These are phyloP conservation scores for Morelia viridis DNA, from an alignment of 2,797 vertebrate species.

Conservation along the genomic window DNA sequence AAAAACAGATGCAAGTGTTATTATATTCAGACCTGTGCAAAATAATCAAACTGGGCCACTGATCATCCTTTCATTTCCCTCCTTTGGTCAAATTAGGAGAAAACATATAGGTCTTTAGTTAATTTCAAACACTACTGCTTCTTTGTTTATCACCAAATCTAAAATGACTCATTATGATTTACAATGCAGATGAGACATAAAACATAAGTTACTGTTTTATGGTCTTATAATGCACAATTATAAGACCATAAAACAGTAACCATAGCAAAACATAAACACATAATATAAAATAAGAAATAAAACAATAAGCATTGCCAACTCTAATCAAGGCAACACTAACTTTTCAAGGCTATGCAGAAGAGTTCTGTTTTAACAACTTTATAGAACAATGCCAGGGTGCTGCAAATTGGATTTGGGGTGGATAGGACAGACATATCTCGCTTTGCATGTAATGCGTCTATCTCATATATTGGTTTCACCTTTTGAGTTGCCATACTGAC, in stretches of 20 bases:
- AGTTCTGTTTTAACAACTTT: background rate
- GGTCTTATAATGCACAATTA: background rate
- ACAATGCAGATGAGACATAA: background rate
- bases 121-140: background rate
- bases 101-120: background rate
- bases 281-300: background rate
- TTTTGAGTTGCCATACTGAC: too few relatives aligned
- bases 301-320: background rate
- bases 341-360: background rate
- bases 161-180: background rate
- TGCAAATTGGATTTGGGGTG: background rate
- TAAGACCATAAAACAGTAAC: background rate
- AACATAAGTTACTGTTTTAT: background rate
- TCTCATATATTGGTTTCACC: too few relatives aligned
- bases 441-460: too few relatives aligned
- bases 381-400: background rate
- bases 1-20: background rate
- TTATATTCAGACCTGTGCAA: background rate
- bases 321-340: background rate
- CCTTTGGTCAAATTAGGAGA: background rate
- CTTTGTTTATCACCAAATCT: background rate
- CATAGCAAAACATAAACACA: background rate
- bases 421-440: too few relatives aligned
- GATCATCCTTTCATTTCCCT: background rate
- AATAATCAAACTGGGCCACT: background rate